These are phyloP conservation scores for Bugulina stolonifera DNA, from an alignment of 2,888 invertebrate genomes.

Conservation along the genomic window DNA sequence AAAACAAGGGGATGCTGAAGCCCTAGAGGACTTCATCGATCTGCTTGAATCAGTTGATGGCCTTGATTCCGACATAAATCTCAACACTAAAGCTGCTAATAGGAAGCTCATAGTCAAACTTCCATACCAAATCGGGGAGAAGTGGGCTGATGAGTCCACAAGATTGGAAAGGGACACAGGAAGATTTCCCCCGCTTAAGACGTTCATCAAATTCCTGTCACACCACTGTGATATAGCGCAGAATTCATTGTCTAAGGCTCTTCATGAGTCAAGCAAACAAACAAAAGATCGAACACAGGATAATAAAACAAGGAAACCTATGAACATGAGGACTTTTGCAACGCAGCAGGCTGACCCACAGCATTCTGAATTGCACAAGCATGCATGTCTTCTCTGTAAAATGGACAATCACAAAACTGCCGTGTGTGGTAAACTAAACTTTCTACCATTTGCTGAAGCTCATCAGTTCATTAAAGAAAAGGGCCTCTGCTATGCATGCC, in stretches of 20 bases:
- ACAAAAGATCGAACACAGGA: neutral
- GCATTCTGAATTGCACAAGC: neutral
- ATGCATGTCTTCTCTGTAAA: constrained; percentile 3
- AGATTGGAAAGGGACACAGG: neutral
- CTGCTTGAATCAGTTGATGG: neutral
- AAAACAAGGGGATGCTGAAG: neutral
- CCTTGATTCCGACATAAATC: neutral
- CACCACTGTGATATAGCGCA: constrained; percentile 10
- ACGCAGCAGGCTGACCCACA: neutral
- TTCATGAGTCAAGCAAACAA: neutral
- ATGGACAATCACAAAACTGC: constrained; percentile 4
- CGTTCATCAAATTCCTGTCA: neutral
- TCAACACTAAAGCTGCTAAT: constrained; percentile 17
- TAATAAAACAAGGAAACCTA: neutral
- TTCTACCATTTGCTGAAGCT: neutral
- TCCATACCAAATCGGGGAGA: neutral
- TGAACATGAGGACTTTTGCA: neutral
- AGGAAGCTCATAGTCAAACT: neutral
- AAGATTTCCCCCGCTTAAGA: neutral
- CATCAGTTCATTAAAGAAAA: neutral
- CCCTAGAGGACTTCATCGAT: neutral
- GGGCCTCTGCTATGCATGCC: neutral
- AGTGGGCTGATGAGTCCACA: neutral
- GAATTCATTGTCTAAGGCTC: constrained; percentile 13
- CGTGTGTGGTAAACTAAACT: neutral